These are phyloP conservation scores for Pterocles gutturalis DNA, from an alignment of 2,113 vertebrate genomes.

Conservation along the genomic window DNA sequence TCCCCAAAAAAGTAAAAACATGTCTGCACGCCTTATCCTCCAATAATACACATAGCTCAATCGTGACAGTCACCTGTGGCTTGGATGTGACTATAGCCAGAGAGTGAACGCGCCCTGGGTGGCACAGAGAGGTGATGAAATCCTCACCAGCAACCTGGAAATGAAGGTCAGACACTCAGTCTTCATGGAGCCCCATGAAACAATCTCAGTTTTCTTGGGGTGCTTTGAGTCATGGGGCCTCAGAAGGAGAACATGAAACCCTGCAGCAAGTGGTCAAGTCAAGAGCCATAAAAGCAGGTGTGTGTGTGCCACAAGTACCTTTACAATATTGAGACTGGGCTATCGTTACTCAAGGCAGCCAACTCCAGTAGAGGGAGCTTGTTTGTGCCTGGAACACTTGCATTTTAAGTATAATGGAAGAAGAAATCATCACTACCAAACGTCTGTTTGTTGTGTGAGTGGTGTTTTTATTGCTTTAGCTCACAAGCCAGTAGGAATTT, in stretches of 20 bases:
- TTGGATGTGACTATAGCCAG: neutral
- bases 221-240: neutral
- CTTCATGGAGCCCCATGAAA: neutral
- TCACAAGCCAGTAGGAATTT: neutral
- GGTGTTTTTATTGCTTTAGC: neutral
- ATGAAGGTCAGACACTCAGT: neutral
- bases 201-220: neutral
- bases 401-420: neutral
- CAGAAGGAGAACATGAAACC: neutral
- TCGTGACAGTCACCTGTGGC: neutral
- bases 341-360: neutral
- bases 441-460: rapidly evolving
- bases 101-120: neutral
- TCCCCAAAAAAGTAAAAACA: neutral
- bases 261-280: neutral
- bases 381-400: neutral
- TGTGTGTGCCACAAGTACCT: neutral
- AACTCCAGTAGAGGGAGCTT: neutral
- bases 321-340: neutral
- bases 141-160: neutral
- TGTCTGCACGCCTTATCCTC: neutral
- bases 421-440: neutral
- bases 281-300: neutral
- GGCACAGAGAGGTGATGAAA: neutral
- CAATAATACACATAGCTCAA: neutral